Percentiles rank a stretch among this genome's conserved stretches.
Evolutionary conservation across 2,113 vertebrate species (phyloP).

Genomic region (Macquaria ambigua): DNA sequence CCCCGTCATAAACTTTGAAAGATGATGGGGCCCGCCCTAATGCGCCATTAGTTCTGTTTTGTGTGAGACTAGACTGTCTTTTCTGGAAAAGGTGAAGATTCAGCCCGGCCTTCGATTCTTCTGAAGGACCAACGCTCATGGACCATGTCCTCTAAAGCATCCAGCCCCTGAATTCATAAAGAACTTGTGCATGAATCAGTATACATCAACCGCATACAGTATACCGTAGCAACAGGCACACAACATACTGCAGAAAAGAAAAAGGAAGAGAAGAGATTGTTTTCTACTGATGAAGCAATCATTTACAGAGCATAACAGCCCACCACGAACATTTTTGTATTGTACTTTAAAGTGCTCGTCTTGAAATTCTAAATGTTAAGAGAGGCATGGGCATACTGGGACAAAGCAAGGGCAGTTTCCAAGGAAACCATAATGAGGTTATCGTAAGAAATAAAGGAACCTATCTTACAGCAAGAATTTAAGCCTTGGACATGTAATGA

Average conservation of each 20-base stretch:
- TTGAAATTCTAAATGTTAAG: constrained; percentile 14
- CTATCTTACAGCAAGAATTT: neutral
- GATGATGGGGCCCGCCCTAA: neutral
- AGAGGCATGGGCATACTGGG: neutral
- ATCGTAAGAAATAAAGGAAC: neutral
- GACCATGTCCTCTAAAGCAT: neutral
- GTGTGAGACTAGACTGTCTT: neutral
- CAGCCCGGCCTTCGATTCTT: neutral
- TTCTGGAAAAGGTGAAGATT: neutral
- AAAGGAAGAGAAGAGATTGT: neutral
- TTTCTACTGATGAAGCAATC: neutral
- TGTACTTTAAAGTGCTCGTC: neutral
- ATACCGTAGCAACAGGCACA: neutral
- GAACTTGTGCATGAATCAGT: neutral
- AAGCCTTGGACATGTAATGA: constrained; percentile 7
- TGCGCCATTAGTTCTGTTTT: neutral
- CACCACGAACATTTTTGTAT: neutral
- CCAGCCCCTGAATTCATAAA: neutral
- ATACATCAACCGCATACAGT: neutral
- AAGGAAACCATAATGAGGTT: constrained; percentile 40
- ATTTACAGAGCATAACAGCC: neutral
- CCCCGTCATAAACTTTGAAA: neutral
- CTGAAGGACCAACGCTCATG: neutral
- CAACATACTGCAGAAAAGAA: neutral
- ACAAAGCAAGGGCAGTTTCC: constrained; percentile 25